These are phyloP conservation scores for Seira ritae DNA, from an alignment of 2,888 invertebrate genomes.

Conservation along the genomic window DNA sequence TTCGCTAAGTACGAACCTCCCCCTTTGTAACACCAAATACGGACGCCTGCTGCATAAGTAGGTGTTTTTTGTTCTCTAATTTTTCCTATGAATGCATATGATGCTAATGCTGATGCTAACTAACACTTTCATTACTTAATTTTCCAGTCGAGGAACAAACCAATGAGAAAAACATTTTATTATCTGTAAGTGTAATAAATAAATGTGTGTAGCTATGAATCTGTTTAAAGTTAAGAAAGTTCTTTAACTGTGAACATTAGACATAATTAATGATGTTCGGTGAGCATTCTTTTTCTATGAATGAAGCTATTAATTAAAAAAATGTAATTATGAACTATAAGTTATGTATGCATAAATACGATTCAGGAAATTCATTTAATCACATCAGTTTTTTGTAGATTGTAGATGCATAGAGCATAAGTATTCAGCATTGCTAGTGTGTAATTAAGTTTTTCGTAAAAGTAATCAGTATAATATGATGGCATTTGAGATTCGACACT, in stretches of 20 bases:
- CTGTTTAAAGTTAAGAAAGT: not conserved
- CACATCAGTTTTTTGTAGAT: not conserved
- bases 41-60: too few relatives aligned
- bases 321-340: not conserved
- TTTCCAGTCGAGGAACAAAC: not conserved
- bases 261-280: too few relatives aligned
- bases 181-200: not conserved
- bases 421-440: not conserved
- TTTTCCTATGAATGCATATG: not conserved
- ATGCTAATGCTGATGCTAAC: not conserved
- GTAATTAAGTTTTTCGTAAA: not conserved
- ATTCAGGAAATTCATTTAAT: too few relatives aligned
- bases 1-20: not conserved
- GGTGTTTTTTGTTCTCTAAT: not conserved
- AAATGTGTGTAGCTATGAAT: not conserved
- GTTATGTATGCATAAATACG: not conserved
- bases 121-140: not conserved
- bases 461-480: constrained; percentile 11
- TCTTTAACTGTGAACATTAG: not conserved
- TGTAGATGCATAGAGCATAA: not conserved
- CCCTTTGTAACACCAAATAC: not conserved
- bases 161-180: not conserved
- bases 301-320: constrained; percentile 4
- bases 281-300: not conserved
- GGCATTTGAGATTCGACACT: constrained; percentile 7